Evolutionary conservation across 2,113 vertebrate genomes (phyloP).

Genomic region (Spermophilus dauricus): DNA sequence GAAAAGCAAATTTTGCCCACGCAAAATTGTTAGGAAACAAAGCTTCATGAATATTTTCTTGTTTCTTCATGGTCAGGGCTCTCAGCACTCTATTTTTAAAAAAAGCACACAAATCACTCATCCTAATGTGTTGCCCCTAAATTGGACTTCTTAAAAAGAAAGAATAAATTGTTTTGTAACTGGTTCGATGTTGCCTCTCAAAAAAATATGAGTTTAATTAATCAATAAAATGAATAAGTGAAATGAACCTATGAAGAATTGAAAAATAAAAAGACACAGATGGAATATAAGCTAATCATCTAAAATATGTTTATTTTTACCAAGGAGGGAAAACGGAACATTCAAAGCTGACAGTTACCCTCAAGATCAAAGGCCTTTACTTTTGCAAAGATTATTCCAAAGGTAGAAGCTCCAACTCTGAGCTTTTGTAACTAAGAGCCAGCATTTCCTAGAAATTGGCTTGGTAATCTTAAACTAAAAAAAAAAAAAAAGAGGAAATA

Average conservation of each 20-base stretch:
- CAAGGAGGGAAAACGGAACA: background rate
- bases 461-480: background rate
- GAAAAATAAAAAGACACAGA: background rate
- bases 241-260: conserved; percentile 30
- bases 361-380: background rate
- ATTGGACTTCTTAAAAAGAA: background rate
- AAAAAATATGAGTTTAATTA: conserved; percentile 19
- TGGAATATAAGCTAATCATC: background rate
- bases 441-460: background rate
- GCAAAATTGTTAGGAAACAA: background rate
- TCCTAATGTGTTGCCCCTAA: background rate
- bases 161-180: background rate
- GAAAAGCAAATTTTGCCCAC: background rate
- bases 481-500: background rate
- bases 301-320: background rate
- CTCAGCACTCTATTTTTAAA: background rate
- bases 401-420: background rate
- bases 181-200: background rate
- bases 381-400: background rate
- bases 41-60: background rate
- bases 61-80: background rate
- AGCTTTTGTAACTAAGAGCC: background rate
- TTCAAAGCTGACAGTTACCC: background rate
- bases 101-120: background rate
- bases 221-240: background rate